Conservation (phyloP, 2,797 vertebrate genomes). For the Craterocephalus amniculus region DNA sequence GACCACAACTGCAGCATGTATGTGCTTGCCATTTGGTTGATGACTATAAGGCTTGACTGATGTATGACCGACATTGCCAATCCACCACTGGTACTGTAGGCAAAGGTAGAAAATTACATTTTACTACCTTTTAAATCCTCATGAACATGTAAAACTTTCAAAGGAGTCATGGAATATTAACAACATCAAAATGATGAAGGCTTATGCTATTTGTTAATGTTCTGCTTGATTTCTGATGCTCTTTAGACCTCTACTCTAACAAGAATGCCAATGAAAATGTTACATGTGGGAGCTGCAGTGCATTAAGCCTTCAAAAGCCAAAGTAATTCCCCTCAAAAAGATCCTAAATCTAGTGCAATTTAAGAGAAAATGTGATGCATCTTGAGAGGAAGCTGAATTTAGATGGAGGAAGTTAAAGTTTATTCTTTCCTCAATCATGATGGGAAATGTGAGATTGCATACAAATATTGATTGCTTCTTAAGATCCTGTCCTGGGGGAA, state of each 20-base stretch:
- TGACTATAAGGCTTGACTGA: neutral
- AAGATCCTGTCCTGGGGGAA: too few relatives aligned
- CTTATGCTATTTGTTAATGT: neutral
- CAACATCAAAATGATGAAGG: neutral
- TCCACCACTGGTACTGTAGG: neutral
- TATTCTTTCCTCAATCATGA: too few relatives aligned
- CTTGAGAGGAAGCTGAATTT: neutral
- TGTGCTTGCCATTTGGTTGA: too few relatives aligned
- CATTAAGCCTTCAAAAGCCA: neutral
- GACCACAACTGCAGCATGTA: neutral
- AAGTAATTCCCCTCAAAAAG: neutral
- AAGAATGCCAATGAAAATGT: neutral
- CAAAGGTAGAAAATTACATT: neutral
- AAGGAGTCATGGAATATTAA: neutral
- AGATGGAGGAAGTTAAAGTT: neutral
- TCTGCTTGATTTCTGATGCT: neutral
- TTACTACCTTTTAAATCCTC: neutral
- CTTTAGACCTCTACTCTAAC: neutral
- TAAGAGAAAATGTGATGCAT: neutral
- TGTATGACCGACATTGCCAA: neutral
- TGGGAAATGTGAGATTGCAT: too few relatives aligned
- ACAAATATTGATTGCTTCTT: too few relatives aligned
- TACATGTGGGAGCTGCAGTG: neutral
- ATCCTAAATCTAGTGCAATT: neutral
- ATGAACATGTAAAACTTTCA: neutral